Conservation (phyloP, 2,888 invertebrate genomes). For the Chironomus tentans region DNA sequence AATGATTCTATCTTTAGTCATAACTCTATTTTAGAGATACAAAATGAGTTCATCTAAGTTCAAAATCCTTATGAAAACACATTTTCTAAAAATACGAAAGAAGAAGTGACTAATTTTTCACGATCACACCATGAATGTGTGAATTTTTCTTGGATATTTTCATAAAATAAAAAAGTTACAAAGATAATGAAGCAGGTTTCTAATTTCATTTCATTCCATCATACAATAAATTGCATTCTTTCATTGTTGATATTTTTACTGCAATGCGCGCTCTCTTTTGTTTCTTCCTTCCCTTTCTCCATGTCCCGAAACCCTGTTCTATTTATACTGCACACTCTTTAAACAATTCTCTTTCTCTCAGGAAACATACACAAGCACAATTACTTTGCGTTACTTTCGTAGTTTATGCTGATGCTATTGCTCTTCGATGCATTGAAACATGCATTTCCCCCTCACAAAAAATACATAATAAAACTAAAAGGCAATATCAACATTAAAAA, state of each 20-base stretch:
- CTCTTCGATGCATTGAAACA: constrained; percentile 7
- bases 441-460: constrained; percentile 16
- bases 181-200: neutral
- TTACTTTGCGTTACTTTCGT: neutral
- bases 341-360: neutral
- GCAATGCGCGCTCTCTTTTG: neutral
- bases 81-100: too few relatives aligned
- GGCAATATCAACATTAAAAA: neutral
- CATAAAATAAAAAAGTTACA: too few relatives aligned
- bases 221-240: neutral
- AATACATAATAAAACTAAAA: neutral
- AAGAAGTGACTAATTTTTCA: too few relatives aligned
- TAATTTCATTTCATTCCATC: constrained; percentile 15
- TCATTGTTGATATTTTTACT: neutral
- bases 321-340: neutral
- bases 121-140: too few relatives aligned
- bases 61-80: too few relatives aligned
- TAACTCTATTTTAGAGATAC: too few relatives aligned
- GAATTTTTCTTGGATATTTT: too few relatives aligned
- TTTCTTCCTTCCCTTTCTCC: neutral
- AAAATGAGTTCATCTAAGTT: too few relatives aligned
- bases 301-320: neutral
- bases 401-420: neutral
- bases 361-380: neutral
- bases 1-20: too few relatives aligned